phyloP scores from a whole-genome alignment of 2,888 invertebrate genomes.

The Limnephilus marmoratus region DNA sequence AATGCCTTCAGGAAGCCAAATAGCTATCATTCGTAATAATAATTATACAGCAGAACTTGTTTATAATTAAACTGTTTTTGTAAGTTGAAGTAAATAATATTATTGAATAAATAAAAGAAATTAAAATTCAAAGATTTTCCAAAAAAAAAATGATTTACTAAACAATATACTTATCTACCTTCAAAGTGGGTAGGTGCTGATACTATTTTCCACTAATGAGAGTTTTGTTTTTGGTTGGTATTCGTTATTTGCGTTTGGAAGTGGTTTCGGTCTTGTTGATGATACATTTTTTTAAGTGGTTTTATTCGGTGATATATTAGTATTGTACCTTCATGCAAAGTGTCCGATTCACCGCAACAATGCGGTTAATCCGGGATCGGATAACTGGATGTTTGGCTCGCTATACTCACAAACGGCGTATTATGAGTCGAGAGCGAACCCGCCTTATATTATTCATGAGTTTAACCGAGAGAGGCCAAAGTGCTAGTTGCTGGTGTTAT shows the following conservation, averaged over 20 bases:
- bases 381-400: constrained; percentile 23
- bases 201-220: no score
- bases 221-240: no score
- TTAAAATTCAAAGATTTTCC: no score
- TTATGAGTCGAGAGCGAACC: background rate
- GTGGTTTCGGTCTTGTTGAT: background rate
- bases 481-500: constrained; percentile 60
- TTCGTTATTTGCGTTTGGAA: background rate
- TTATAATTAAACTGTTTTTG: no score
- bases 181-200: no score
- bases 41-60: no score
- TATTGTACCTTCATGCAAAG: background rate
- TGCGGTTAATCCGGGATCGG: constrained; percentile 44
- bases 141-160: no score
- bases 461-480: constrained; percentile 57
- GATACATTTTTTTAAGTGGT: background rate
- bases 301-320: background rate
- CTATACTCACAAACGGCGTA: background rate
- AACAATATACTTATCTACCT: no score
- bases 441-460: constrained; percentile 63
- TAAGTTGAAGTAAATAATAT: no score
- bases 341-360: constrained; percentile 19
- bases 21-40: no score
- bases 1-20: no score
- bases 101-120: no score